Base-by-base conservation (phyloP, 2,113 vertebrate genomes). In the Pungitius pungitius region DNA sequence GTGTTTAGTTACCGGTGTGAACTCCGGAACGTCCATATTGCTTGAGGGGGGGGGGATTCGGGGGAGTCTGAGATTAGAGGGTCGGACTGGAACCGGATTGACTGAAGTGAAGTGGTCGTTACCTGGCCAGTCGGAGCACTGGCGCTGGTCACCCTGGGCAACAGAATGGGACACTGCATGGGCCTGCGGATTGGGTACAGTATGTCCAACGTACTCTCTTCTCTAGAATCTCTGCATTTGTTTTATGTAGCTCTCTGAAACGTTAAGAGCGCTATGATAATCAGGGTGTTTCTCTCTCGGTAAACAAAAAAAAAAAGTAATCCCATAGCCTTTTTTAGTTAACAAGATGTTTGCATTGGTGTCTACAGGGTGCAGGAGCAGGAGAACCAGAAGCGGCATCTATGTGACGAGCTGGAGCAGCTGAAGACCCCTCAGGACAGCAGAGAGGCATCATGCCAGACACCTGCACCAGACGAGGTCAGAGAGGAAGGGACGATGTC, bases 141-240 rank as follows among this genome's bases (percentile, higher is more conserved):
- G 87, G 81, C 78, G 65, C 59, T 87, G 75, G 87, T 88, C 90
- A 92, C 80, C 84, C 90, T 91, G 91, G 91, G 91, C 80, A 91
- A 92, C 87, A 80, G 86, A 83, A 93, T 94, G 92, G 92, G 91
- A 87, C 92, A 93, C 83, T 93, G 92, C 88, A 89, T 93, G 92
- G 91, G 91, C 87, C 91, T 94, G 80, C 90, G 81, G 79, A 93
- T 88, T 88, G 92, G 91, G 93, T 94, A 93, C 85, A 85, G 90
- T 91, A 87, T 88, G 89, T 89, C 73, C 73, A 66, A 47, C 74
- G 71, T 26, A 52, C 56, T 77, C 22, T 80, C 78, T 66, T 56
- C 9, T 59, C 8, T 37, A 39, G 55, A 47, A 59, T 17, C 14
- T 71, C 10, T 60, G 7, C 55, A 30, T 68, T 22, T 35, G 30